These are phyloP conservation scores for Junonia oenone DNA, from an alignment of 2,888 invertebrate genomes.

Conservation along the genomic window DNA sequence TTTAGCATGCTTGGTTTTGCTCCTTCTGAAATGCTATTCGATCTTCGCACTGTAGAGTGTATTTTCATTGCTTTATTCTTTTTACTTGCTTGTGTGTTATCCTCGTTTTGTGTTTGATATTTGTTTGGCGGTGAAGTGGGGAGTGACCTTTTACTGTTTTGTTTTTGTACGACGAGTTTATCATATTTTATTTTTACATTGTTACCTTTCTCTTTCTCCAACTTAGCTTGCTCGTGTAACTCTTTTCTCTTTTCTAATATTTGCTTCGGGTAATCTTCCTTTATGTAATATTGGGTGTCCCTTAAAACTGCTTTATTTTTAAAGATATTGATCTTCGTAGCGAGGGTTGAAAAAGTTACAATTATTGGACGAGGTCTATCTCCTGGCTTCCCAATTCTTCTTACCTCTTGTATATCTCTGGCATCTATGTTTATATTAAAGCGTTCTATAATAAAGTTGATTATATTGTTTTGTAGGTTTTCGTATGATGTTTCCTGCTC, in stretches of 20 bases:
- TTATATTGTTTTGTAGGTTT: slow-evolving; percentile 13
- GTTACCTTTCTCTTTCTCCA: slow-evolving; percentile 15
- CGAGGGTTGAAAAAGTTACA: slow-evolving; percentile 7
- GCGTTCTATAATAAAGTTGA: background rate
- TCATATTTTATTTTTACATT: slow-evolving; percentile 12
- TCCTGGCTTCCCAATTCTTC: slow-evolving; percentile 9
- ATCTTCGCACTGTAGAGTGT: background rate
- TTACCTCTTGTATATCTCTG: slow-evolving; percentile 11
- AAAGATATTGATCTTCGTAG: slow-evolving; percentile 9
- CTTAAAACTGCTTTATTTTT: slow-evolving; percentile 8
- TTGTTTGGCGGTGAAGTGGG: background rate
- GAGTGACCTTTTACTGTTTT: slow-evolving; percentile 1
- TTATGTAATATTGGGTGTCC: slow-evolving; percentile 3
- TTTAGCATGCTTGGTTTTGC: slow-evolving; percentile 21
- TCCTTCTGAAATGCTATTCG: slow-evolving; percentile 19
- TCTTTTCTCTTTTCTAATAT: slow-evolving; percentile 23
- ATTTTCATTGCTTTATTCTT: slow-evolving; percentile 17
- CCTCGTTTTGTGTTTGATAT: background rate
- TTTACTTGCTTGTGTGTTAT: slow-evolving; percentile 17
- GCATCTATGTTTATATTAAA: background rate
- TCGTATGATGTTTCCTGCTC: slow-evolving; percentile 16
- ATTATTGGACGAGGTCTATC: slow-evolving; percentile 6
- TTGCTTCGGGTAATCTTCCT: slow-evolving; percentile 6
- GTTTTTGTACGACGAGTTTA: no score
- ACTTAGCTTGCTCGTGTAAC: slow-evolving; percentile 5